Base-by-base conservation (phyloP, 1,140 invertebrate genomes). In the Cyphomyrmex costatus region DNA sequence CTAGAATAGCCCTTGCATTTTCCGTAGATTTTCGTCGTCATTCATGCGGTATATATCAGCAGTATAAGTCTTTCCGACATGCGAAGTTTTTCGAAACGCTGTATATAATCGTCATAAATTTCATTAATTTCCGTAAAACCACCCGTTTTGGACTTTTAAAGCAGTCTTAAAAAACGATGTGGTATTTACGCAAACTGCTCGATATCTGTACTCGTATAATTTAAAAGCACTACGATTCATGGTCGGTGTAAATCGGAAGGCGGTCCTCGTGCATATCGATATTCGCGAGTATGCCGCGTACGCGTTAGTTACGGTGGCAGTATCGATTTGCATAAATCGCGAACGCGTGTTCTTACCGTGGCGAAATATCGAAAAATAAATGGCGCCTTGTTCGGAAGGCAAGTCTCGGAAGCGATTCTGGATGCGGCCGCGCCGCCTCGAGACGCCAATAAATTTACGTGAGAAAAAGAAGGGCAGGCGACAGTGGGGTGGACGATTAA, bases 321-420 rank as follows among this genome's bases (percentile, higher is more conserved):
- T 89, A 89, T 89, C 85, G 76, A 88, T 86, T 89, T 88, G 83
- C 83, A 86, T 88, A 89, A 89, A 86, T 89, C 88, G 85, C 56
- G 61, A n/a, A 8, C 51, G 60, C 56, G 51, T 66, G 87, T 53
- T 85, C 63, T 51, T 77, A 46, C 56, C 30, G 27, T 16, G 46
- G 82, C 16, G 53, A 71, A 73, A 80, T 73, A 76, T 49, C 36
- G 71, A n/a, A 24, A 61, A 78, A 90, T 60, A 86, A 88, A 90
- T 87, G 82, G 86, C 82, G 80, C 70, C 80, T 87, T 82, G 68
- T 60, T 53, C 76, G 73, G 1, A n/a, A n/a, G 12, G 88, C n/a
- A 24, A 73, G 30, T 74, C 30, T 68, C 85, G 88, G 73, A 65
- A 80, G 63, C 63, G 68, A 78, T 85, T 58, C 56, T 70, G 77